Evolutionary conservation across 1,140 invertebrate species (phyloP).

Genomic region (Drosophila seguyi): DNA sequence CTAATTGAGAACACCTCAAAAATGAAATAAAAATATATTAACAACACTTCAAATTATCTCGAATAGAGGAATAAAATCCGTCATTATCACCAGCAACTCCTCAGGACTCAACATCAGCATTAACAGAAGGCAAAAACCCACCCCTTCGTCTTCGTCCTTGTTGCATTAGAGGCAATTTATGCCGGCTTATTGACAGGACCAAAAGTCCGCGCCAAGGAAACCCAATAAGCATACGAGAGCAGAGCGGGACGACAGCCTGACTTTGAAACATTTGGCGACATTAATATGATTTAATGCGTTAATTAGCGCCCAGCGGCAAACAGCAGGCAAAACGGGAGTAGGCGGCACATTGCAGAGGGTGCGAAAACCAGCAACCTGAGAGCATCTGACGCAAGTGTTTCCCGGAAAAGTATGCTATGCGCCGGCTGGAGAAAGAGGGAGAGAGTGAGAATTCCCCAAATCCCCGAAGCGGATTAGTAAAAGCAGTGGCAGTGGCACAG

Average conservation of each 20-base stretch:
- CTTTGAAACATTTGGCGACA: slow-evolving; percentile 84
- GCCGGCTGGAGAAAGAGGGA: slow-evolving; percentile 3
- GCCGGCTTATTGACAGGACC: slow-evolving; percentile 67
- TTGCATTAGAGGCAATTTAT: slow-evolving; percentile 69
- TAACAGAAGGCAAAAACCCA: slow-evolving; percentile 1
- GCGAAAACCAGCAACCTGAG: slow-evolving; percentile 68
- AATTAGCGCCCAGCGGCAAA: slow-evolving; percentile 70
- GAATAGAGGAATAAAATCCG: slow-evolving; percentile 7
- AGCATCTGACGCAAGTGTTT: slow-evolving; percentile 61
- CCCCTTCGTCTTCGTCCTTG: background rate
- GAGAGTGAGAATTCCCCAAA: slow-evolving; percentile 78
- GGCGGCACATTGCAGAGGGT: slow-evolving; percentile 42
- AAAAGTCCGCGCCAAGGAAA: slow-evolving; percentile 24
- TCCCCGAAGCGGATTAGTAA: slow-evolving; percentile 84
- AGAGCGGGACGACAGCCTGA: slow-evolving; percentile 45
- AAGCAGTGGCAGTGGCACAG: slow-evolving; percentile 38
- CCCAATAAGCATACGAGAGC: slow-evolving; percentile 61
- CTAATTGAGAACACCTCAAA: background rate
- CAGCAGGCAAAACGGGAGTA: slow-evolving; percentile 22
- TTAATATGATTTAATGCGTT: slow-evolving; percentile 85
- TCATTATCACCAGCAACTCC: slow-evolving; percentile 6
- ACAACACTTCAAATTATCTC: background rate
- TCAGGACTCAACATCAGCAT: slow-evolving; percentile 1
- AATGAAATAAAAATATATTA: background rate
- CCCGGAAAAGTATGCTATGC: slow-evolving; percentile 77